Conservation (phyloP, 2,888 invertebrate genomes). For the Agrotis exclamationis region DNA sequence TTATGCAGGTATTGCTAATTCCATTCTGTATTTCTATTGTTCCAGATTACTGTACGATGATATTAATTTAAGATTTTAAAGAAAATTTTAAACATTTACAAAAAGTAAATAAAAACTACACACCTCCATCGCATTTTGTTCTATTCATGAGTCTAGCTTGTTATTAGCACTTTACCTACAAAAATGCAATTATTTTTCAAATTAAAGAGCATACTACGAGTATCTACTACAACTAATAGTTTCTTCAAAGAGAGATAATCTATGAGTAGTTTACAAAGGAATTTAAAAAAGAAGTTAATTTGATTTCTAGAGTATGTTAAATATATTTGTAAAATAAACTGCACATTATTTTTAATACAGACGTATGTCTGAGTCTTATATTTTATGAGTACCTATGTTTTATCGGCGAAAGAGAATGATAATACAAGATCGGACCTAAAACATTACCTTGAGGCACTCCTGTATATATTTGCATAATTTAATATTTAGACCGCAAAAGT, state of each 20-base stretch:
- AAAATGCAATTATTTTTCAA: conserved; percentile 21
- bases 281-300: neutral
- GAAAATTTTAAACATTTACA: neutral
- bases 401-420: neutral
- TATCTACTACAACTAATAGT: conserved; percentile 18
- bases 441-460: conserved; percentile 6
- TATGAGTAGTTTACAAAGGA: neutral
- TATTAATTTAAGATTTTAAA: too few species aligned
- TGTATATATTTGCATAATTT: conserved; percentile 20
- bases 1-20: too few species aligned
- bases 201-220: conserved; percentile 17
- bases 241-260: conserved; percentile 28
- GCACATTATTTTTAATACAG: conserved; percentile 1
- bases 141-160: conserved; percentile 10
- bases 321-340: neutral
- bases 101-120: neutral
- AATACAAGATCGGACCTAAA: neutral
- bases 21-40: too few species aligned
- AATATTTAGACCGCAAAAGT: neutral
- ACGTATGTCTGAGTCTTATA: neutral
- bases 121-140: conserved; percentile 28
- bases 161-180: conserved; percentile 37
- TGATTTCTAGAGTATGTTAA: neutral
- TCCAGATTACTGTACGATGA: too few species aligned
- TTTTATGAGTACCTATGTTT: neutral